Evolutionary conservation across 2,797 vertebrate genomes (phyloP).

Genomic region (Babyrousa celebensis): DNA sequence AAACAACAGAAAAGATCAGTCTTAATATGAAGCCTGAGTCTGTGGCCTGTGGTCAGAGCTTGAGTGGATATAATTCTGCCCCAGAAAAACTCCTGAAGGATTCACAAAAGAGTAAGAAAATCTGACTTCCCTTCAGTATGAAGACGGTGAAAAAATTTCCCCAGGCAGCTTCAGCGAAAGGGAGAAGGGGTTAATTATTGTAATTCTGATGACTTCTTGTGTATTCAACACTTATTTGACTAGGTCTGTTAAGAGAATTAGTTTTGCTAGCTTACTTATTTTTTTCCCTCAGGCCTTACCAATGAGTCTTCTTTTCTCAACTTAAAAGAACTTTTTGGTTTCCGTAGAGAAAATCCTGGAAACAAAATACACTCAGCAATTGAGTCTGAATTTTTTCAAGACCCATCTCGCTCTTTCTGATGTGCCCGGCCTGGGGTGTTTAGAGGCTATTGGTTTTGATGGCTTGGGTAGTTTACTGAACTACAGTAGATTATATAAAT

Average conservation of each 20-base stretch:
- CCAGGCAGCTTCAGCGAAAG: not conserved
- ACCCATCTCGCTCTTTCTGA: slow-evolving; percentile 1
- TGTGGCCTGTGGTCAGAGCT: not conserved
- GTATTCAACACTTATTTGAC: not conserved
- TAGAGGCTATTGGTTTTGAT: slow-evolving; percentile 62
- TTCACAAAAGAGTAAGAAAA: not conserved
- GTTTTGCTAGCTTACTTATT: not conserved
- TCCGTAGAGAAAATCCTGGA: slow-evolving; percentile 66
- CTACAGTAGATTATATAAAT: slow-evolving; percentile 29
- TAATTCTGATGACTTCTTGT: not conserved
- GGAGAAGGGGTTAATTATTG: slow-evolving; percentile 31
- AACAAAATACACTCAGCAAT: slow-evolving; percentile 24
- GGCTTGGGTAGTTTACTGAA: slow-evolving; percentile 59
- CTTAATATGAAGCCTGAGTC: not conserved
- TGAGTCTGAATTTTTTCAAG: slow-evolving; percentile 39
- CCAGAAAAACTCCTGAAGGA: not conserved
- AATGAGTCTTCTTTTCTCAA: slow-evolving; percentile 43
- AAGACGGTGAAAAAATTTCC: not conserved
- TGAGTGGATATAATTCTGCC: not conserved
- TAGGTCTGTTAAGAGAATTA: slow-evolving; percentile 41
- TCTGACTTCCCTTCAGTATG: not conserved
- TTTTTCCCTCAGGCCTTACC: not conserved
- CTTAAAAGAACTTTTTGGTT: slow-evolving; percentile 36
- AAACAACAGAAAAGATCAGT: slow-evolving; percentile 6
- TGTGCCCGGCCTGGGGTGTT: slow-evolving; percentile 37